Conservation (phyloP, 2,113 vertebrate genomes). For the Lophotis ruficrista region DNA sequence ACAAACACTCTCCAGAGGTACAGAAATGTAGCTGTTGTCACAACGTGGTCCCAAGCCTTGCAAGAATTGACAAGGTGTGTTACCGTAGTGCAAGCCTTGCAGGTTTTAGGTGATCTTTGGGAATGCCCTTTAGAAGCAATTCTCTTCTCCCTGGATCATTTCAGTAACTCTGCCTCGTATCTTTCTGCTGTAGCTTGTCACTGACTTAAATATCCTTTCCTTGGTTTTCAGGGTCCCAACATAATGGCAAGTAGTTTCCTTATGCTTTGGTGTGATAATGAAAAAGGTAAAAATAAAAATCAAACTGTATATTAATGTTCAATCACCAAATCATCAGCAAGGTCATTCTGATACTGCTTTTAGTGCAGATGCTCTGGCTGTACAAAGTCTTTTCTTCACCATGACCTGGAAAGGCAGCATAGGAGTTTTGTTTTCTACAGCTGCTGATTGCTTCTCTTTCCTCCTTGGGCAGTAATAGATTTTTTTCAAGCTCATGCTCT, state of each 20-base stretch:
- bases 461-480: neutral
- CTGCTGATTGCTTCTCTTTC: neutral
- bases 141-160: neutral
- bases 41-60: neutral
- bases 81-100: neutral
- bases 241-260: neutral
- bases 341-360: neutral
- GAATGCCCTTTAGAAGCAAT: neutral
- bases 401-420: accelerated
- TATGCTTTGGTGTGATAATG: neutral
- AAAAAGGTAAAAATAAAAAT: neutral
- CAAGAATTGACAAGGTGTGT: neutral
- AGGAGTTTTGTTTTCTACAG: neutral
- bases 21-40: neutral
- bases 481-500: neutral
- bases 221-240: neutral
- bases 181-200: neutral
- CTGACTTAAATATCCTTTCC: neutral
- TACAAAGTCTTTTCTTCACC: neutral
- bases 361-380: neutral
- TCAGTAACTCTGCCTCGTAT: neutral
- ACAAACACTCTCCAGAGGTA: neutral
- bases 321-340: neutral
- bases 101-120: neutral
- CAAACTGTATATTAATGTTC: neutral